phyloP scores from a whole-genome alignment of 1,140 invertebrate genomes.

The Lepidurus packardi region DNA sequence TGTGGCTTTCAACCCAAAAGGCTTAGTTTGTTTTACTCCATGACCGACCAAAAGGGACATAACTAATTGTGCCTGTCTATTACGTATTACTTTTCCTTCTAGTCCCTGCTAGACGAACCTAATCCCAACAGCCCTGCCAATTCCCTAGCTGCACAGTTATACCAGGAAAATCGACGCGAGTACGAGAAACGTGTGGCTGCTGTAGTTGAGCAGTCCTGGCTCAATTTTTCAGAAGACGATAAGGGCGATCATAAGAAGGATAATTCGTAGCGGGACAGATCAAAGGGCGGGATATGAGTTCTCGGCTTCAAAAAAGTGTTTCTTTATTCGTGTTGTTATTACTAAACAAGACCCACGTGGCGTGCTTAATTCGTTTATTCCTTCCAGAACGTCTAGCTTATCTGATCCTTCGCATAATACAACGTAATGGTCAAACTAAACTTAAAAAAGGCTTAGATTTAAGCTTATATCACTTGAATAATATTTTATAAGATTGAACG shows the following conservation, averaged over 20 bases:
- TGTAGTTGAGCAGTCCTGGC: constrained; percentile 53
- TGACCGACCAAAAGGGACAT: not conserved
- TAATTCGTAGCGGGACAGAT: not conserved
- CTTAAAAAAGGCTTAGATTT: not conserved
- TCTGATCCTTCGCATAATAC: not conserved
- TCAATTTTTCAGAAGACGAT: constrained; percentile 39
- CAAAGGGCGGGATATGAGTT: not conserved
- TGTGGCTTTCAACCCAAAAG: not conserved
- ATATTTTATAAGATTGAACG: not conserved
- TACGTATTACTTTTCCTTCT: constrained; percentile 30
- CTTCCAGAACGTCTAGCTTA: not conserved
- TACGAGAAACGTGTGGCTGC: constrained; percentile 54
- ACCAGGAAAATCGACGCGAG: constrained; percentile 49
- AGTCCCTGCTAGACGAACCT: constrained; percentile 48
- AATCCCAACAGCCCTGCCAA: constrained; percentile 56
- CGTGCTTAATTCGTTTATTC: not conserved
- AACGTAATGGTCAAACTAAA: not conserved
- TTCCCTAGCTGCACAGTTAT: constrained; percentile 49
- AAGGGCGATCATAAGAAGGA: not conserved
- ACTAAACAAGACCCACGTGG: not conserved
- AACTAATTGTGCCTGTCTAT: not conserved
- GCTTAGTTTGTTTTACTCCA: constrained; percentile 1
- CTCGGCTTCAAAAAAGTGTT: not conserved
- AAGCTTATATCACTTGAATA: constrained; percentile 2
- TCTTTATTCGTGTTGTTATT: not conserved